These are phyloP conservation scores for Rhizoglyphus robini DNA, from an alignment of 1,140 invertebrate species.

Conservation along the genomic window DNA sequence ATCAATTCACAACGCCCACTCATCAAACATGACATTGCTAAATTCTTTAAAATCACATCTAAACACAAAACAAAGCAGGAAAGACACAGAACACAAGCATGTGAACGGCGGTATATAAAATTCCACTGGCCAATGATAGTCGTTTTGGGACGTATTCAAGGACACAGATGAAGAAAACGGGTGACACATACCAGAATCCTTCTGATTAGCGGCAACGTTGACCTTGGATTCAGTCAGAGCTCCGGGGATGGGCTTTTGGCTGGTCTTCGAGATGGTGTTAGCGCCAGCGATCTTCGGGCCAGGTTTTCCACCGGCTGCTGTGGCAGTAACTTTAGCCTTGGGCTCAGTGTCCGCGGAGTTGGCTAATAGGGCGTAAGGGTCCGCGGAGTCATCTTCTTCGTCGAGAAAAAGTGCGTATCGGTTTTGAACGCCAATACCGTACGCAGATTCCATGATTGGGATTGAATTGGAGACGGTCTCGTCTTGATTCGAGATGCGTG, in stretches of 20 bases:
- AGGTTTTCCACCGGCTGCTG: background rate
- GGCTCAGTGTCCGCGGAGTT: conserved; percentile 38
- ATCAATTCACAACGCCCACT: background rate
- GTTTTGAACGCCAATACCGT: conserved; percentile 79
- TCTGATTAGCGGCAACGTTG: background rate
- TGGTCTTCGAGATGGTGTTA: background rate
- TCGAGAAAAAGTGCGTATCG: conserved; percentile 80
- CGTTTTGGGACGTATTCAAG: background rate
- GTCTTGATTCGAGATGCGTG: no score
- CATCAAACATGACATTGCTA: background rate
- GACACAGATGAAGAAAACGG: background rate
- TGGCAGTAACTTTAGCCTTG: background rate
- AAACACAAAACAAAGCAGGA: background rate
- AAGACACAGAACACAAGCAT: no score
- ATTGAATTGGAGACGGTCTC: no score
- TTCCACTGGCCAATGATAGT: no score
- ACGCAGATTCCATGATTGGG: conserved; percentile 32
- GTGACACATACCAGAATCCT: background rate
- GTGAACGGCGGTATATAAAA: no score
- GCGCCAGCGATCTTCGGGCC: background rate
- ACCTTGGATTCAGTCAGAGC: background rate
- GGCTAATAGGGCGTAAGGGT: conserved; percentile 40
- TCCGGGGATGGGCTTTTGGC: background rate
- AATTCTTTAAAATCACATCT: background rate
- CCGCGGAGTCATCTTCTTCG: conserved; percentile 68